Evolutionary conservation across 2,797 vertebrate species (phyloP), one percentile per base, ranked within the genome.

Genomic region (Caiman crocodilus): DNA sequence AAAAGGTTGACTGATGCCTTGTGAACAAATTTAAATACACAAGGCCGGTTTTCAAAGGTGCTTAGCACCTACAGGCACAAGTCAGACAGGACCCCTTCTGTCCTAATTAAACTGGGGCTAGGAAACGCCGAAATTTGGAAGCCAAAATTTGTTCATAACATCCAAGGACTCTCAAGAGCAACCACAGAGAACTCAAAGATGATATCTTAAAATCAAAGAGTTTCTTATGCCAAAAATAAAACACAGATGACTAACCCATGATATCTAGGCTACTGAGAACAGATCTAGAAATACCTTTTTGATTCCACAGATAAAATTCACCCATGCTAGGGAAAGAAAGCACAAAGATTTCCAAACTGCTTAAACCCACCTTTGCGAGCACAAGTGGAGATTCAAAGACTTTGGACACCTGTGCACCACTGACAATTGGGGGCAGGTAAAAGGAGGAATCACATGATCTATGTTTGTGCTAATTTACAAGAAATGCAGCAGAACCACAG

Each of bases 41-140:
- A 86, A 65, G 87, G 56, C 42, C 35, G 76, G 61, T 82, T 93
- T 82, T 80, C 88, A 92, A 84, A 89, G 76, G n/a, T 21, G 74
- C 58, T 90, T 73, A 85, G 76, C 18, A 17, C 59, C 21, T 77
- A 79, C 76, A 89, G 67, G 71, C 5, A 7, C 17, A 15, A 75
- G 61, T 82, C 16, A 78, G 60, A 75, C 60, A 88, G 86, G 90
- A 55, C 60, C 20, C 5, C 20, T 56, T 21, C 65, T 73, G 35
- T 32, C 74, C 4, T 56, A 18, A 14, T 71, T 77, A 79, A 4
- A 65, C 11, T 4, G 23, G 18, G 30, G 30, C 28, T 17, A 32
- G 20, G 4, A 10, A 23, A 10, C 15, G 30, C 14, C 56, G 28
- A 75, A 91, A 82, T 76, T 12, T 56, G 5, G 18, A 2, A 56